Conservation (phyloP, 2,113 vertebrate species). For the Pelvicachromis taeniatus region DNA sequence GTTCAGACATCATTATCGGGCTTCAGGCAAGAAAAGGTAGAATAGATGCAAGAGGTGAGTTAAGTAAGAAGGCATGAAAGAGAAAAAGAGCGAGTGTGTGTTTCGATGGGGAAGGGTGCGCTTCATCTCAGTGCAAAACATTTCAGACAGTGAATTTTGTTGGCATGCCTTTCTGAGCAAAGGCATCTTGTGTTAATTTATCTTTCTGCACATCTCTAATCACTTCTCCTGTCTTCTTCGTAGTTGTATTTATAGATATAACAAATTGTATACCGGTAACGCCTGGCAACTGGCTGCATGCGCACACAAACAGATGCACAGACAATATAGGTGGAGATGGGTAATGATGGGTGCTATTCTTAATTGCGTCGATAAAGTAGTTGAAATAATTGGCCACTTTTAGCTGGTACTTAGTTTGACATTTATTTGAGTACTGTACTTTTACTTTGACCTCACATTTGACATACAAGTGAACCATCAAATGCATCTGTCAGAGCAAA, state of each 20-base stretch:
- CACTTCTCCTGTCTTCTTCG: background rate
- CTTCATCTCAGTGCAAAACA: conserved; percentile 13
- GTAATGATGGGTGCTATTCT: background rate
- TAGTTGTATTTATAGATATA: background rate
- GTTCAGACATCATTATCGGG: conserved; percentile 51
- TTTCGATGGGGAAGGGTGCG: background rate
- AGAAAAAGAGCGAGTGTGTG: background rate
- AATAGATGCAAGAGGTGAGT: conserved; percentile 5
- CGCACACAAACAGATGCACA: background rate
- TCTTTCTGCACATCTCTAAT: background rate
- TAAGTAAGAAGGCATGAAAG: conserved; percentile 20
- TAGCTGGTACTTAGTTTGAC: background rate
- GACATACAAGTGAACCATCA: background rate
- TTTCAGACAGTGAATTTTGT: conserved; percentile 26
- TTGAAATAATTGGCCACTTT: background rate
- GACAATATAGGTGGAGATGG: background rate
- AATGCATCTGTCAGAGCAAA: background rate
- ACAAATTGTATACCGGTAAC: background rate
- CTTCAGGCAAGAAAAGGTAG: conserved; percentile 27
- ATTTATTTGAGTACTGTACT: background rate
- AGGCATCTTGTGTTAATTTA: background rate
- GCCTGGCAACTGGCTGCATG: background rate
- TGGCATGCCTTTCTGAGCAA: conserved; percentile 9
- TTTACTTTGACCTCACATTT: background rate
- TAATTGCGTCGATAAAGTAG: background rate